phyloP scores from a whole-genome alignment of 2,113 vertebrate species.

The Nothocercus julius region DNA sequence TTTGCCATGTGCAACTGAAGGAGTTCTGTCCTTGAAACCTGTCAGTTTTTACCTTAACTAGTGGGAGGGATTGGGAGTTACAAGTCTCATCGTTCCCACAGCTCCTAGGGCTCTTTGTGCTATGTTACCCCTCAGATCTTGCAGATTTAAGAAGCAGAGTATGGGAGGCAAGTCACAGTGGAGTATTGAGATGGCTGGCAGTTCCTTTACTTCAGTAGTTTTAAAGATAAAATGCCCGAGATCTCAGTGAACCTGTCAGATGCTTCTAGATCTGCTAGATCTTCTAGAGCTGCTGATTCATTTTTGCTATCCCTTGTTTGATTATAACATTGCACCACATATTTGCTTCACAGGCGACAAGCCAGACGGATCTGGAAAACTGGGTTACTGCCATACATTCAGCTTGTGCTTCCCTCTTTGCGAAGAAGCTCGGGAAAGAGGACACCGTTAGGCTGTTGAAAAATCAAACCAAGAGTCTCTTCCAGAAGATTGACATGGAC shows the following conservation, averaged over 20 bases:
- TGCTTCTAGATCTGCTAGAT: background rate
- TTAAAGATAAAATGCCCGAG: background rate
- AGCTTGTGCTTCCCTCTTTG: constrained; percentile 92
- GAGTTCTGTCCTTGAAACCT: background rate
- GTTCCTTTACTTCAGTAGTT: background rate
- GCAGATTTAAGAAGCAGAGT: background rate
- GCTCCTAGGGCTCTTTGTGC: background rate
- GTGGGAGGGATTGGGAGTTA: background rate
- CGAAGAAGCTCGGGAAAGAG: constrained; percentile 94
- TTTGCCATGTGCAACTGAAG: background rate
- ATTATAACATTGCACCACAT: background rate
- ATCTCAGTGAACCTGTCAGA: background rate
- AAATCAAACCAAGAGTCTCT: constrained; percentile 88
- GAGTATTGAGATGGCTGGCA: background rate
- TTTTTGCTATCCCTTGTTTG: background rate
- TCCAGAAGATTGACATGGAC: constrained; percentile 98
- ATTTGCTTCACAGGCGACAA: constrained; percentile 85
- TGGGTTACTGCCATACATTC: constrained; percentile 98
- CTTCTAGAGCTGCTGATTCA: background rate
- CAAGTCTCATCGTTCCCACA: background rate
- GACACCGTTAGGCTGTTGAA: constrained; percentile 90
- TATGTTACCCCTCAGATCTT: background rate
- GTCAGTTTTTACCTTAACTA: background rate
- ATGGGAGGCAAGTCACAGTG: background rate
- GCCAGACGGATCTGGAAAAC: constrained; percentile 96